A percentile compares a stretch with the other conserved stretches of the same genome.
These are phyloP conservation scores for Zele albiditarsus DNA, from an alignment of 2,888 invertebrate genomes.

Conservation along the genomic window DNA sequence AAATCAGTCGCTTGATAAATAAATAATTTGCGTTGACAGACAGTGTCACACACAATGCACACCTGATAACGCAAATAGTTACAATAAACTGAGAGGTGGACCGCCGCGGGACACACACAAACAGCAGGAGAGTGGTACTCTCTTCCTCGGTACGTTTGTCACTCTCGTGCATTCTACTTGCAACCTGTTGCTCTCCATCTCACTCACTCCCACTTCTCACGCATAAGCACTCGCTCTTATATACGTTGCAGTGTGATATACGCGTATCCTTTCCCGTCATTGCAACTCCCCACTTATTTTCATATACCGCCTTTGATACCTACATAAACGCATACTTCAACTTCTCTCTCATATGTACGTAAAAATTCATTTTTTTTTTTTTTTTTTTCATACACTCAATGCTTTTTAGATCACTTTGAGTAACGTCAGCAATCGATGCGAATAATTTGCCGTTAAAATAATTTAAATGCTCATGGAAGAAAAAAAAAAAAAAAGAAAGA, in stretches of 20 bases:
- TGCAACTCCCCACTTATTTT: neutral
- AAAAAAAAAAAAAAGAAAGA: neutral
- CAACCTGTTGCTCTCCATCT: slow-evolving; percentile 71
- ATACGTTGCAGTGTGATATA: slow-evolving; percentile 13
- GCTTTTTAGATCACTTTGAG: neutral
- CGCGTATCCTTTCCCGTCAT: neutral
- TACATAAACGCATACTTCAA: slow-evolving; percentile 14
- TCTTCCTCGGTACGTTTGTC: slow-evolving; percentile 59
- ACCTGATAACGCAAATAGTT: slow-evolving; percentile 49
- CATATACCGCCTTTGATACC: neutral
- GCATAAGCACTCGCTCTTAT: slow-evolving; percentile 27
- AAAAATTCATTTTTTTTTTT: neutral
- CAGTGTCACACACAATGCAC: neutral
- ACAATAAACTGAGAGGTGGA: slow-evolving; percentile 46
- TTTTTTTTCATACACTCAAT: slow-evolving; percentile 1
- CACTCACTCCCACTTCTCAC: slow-evolving; percentile 55
- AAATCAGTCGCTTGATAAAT: neutral
- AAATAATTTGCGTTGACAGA: neutral
- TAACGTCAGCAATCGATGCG: neutral
- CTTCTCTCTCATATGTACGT: neutral
- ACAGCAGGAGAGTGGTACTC: slow-evolving; percentile 44
- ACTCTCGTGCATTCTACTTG: slow-evolving; percentile 66
- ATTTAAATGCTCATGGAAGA: slow-evolving; percentile 11
- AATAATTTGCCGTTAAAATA: slow-evolving; percentile 25
- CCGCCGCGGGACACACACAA: slow-evolving; percentile 45